Base-by-base conservation (phyloP, 2,797 vertebrate species). In the Poecilia wingei region DNA sequence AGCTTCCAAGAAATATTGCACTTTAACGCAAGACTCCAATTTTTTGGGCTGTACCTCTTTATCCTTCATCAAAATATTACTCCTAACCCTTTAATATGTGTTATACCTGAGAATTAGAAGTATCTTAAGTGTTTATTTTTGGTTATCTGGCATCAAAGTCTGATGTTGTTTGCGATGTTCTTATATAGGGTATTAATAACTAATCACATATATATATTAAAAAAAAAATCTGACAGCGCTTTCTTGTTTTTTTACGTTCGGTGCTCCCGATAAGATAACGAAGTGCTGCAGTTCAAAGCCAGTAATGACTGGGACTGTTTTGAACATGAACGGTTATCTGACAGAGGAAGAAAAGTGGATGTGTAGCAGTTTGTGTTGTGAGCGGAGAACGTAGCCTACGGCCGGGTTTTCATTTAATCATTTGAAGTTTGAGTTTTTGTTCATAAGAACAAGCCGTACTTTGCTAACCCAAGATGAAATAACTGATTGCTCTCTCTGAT, bases 381-480 rank as follows among this genome's bases (percentile, higher is more conserved):
- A 71, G 70, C 41, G 80, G n/a, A 57, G 72, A 78, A 81, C 81
- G 83, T 1, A 66, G 28, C 77, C 82, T 71, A 22, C 33, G 85
- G 72, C 61, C 33, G 79, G 20, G n/a, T 86, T 84, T 87, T 87
- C 64, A 33, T 81, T 87, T 85, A 89, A 86, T 86, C 74, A 77
- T 79, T 77, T 82, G 74, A 85, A 84, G 64, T 79, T 83, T 6
- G 55, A 49, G 80, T 76, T 84, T 20, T 75, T 81, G 25, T 28
- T 79, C 74, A 82, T 47, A 81, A 39, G 70, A 36, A 74, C 31
- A 39, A 16, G 12, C 59, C 8, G 57, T 59, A 76, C 22, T 80
- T 82, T 80, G 74, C 66, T 57, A 55, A 88, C 28, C 9, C 74
- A 51, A 82, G 25, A 75, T 61, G 77, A 78, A 77, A 84, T 84